Conservation (phyloP, 2,113 vertebrate genomes). For the Gymnarchus niloticus region DNA sequence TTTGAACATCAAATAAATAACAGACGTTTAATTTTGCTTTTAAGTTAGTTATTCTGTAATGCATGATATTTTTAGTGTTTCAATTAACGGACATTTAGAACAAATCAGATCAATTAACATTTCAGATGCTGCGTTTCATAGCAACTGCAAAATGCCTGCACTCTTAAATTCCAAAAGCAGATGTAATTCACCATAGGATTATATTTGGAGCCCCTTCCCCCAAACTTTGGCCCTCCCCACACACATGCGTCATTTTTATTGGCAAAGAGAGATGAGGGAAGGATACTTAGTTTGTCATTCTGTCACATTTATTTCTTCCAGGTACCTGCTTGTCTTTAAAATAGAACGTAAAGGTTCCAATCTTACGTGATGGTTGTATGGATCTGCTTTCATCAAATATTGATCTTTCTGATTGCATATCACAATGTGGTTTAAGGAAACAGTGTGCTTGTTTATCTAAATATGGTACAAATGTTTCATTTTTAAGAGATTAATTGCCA, state of each 20-base stretch:
- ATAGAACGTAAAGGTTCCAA: too few relatives aligned
- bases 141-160: not conserved
- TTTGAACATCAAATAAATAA: not conserved
- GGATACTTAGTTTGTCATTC: not conserved
- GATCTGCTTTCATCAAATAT: too few relatives aligned
- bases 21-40: not conserved
- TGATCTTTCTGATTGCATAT: too few relatives aligned
- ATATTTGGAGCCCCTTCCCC: not conserved
- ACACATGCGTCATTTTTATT: not conserved
- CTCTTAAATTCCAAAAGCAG: not conserved
- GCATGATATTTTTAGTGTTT: not conserved
- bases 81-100: not conserved
- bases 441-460: too few relatives aligned
- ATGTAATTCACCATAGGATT: not conserved
- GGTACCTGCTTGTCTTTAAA: too few relatives aligned
- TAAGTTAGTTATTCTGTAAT: not conserved
- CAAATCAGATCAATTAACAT: not conserved
- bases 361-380: too few relatives aligned
- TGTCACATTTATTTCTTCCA: not conserved
- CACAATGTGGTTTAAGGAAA: too few relatives aligned
- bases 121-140: not conserved
- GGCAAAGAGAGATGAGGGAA: not conserved
- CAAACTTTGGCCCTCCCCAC: not conserved
- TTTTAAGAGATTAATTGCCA: conserved; percentile 2
- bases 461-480: too few relatives aligned